Base-by-base conservation (phyloP, 1,140 invertebrate species). In the Vollenhovia emeryi region DNA sequence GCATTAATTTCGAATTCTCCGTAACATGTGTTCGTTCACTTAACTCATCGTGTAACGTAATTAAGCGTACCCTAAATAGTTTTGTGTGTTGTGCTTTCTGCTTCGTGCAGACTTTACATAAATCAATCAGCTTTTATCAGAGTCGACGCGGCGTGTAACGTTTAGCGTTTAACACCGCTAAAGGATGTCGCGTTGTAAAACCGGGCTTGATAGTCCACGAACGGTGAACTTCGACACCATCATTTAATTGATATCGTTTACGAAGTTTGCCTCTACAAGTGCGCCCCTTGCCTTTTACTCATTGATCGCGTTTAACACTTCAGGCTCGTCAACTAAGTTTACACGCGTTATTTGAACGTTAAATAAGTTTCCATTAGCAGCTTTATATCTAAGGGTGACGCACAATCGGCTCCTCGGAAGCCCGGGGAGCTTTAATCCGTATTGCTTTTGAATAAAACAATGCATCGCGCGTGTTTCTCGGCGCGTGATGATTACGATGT, bases 191-290 rank as follows among this genome's bases (percentile, higher is more conserved):
- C 27, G 27, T 52, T 69, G 21, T 27, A 36, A 73, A 52, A 45
- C 36, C 8, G 18, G 40, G 64, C 13, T 73, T 82, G 50, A 82
- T 82, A 57, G 27, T 71, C 21, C 4, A 50, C 13, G 50, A 43
- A 82, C 50, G 24, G 36, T 73, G 50, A 82, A 82, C 78, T 82
- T 82, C 50, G 33, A 71, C 50, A 71, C 18, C 11, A 21, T 57
- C 50, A 33, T 57, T 82, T 82, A 82, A 82, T 71, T 71, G 66
- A 82, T 71, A 82, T 27, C 64, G 50, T 82, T 82, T 71, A 82
- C 40, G 27, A 57, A 82, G 66, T 82, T 73, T 33, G 36, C 36
- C n/a, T 11, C 24, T 57, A 50, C 50, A 21, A 73, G 43, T 73
- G 66, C 13, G 24, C 66, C 18, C 52, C 18, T 15, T 33, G 50